Evolutionary conservation across 2,797 vertebrate species (phyloP).

Genomic region (Vultur gryphus): DNA sequence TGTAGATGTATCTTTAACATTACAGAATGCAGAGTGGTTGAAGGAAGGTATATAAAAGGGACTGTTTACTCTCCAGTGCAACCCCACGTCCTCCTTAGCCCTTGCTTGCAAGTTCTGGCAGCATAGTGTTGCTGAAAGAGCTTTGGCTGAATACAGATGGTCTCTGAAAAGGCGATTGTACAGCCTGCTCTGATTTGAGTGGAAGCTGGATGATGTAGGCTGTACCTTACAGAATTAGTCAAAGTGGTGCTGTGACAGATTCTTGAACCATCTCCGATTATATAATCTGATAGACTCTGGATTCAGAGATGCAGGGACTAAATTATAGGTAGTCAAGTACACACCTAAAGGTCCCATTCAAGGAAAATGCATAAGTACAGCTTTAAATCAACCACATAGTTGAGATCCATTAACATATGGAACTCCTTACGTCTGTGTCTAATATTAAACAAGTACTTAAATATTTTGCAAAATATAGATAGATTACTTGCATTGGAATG

Average conservation of each 20-base stretch:
- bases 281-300: neutral
- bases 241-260: neutral
- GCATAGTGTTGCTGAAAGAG: neutral
- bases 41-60: neutral
- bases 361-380: neutral
- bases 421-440: neutral
- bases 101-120: neutral
- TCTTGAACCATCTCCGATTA: neutral
- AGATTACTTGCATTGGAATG: neutral
- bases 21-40: neutral
- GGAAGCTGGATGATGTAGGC: neutral
- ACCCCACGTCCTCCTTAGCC: neutral
- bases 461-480: neutral
- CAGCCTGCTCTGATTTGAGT: neutral
- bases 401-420: neutral
- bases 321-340: neutral
- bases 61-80: neutral
- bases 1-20: neutral
- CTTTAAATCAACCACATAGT: neutral
- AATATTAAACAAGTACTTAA: neutral
- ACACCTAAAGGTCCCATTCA: neutral
- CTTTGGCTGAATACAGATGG: neutral
- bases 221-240: neutral
- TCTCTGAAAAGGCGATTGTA: neutral
- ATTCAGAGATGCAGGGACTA: neutral